Evolutionary conservation across 2,113 vertebrate genomes (phyloP).

Genomic region (Rhipidura dahli): DNA sequence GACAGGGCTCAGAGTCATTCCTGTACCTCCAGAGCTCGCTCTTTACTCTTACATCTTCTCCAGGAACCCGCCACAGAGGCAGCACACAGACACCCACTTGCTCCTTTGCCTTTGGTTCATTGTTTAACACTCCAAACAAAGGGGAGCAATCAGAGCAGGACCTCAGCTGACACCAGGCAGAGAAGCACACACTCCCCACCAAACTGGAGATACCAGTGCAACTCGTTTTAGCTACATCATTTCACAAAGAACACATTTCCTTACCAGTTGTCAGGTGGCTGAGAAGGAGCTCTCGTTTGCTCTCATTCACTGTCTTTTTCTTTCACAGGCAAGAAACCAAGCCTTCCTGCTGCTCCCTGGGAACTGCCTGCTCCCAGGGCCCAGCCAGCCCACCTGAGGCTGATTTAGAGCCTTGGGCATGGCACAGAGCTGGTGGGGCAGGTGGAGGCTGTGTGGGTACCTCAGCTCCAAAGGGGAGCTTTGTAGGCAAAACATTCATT

Average conservation of each 20-base stretch:
- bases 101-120: neutral
- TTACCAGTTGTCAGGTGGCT: neutral
- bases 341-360: neutral
- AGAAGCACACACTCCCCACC: neutral
- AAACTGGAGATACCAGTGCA: neutral
- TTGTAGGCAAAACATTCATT: neutral
- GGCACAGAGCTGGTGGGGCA: neutral
- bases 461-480: neutral
- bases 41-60: neutral
- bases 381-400: neutral
- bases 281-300: neutral
- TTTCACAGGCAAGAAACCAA: neutral
- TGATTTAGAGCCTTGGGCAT: neutral
- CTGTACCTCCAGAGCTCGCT: neutral
- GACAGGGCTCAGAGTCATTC: neutral
- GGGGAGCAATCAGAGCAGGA: neutral
- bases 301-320: accelerated
- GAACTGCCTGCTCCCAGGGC: neutral
- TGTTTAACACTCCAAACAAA: neutral
- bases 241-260: neutral
- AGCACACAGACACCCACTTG: neutral
- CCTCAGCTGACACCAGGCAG: neutral
- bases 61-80: accelerated
- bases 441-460: neutral
- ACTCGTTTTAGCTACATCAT: accelerated